These are phyloP conservation scores for Drosophila borealis DNA, from an alignment of 2,888 invertebrate genomes.

Conservation along the genomic window DNA sequence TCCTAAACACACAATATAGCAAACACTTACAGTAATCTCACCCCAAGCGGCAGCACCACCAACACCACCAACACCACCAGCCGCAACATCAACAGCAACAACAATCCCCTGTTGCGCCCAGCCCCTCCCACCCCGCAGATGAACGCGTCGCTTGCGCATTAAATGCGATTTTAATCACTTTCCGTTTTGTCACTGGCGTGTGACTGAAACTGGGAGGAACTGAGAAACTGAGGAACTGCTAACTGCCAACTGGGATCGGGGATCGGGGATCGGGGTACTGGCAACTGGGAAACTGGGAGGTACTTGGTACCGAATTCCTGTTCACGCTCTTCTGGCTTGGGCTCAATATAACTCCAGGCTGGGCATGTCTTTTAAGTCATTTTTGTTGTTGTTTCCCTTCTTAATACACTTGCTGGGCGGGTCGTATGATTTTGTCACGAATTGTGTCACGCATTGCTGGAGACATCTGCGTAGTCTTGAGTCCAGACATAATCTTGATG, in stretches of 20 bases:
- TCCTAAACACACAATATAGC: constrained; percentile 52
- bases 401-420: not conserved
- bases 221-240: not conserved
- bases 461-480: not conserved
- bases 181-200: constrained; percentile 70
- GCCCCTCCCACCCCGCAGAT: not conserved
- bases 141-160: constrained; percentile 66
- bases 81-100: constrained; percentile 24
- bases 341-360: constrained; percentile 15
- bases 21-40: constrained; percentile 44
- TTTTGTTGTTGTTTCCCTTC: not conserved
- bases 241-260: not conserved
- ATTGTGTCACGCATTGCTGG: too few relatives aligned
- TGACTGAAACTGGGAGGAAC: constrained; percentile 35
- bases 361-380: constrained; percentile 5
- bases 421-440: not conserved
- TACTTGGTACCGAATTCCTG: not conserved
- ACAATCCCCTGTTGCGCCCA: constrained; percentile 21
- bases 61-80: constrained; percentile 21
- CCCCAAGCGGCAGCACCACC: constrained; percentile 20
- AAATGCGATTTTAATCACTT: constrained; percentile 82
- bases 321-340: not conserved
- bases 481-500: too few relatives aligned
- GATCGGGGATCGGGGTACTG: not conserved
- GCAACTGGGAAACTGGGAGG: not conserved